phyloP scores from a whole-genome alignment of 2,797 vertebrate species.

The Helarctos malayanus region DNA sequence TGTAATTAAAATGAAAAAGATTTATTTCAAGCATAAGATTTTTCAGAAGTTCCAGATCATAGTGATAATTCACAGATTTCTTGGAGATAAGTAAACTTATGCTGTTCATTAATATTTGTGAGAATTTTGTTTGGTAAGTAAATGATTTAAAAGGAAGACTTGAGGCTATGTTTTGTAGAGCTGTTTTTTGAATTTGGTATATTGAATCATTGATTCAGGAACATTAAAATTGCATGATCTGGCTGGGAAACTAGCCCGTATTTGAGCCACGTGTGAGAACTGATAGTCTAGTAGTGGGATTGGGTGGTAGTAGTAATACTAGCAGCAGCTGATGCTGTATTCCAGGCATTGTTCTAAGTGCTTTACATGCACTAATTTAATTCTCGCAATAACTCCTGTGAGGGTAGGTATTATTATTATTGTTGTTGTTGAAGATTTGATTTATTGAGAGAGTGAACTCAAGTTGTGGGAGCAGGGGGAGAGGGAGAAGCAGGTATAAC shows the following conservation, averaged over 20 bases:
- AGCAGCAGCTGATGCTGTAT: background rate
- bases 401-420: background rate
- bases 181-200: conserved; percentile 35
- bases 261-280: conserved; percentile 28
- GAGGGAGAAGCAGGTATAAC: background rate
- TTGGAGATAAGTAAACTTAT: conserved; percentile 27
- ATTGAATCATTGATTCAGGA: conserved; percentile 36
- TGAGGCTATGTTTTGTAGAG: conserved; percentile 11
- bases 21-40: conserved; percentile 14
- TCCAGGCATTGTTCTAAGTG: background rate
- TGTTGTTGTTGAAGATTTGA: background rate
- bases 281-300: conserved; percentile 38
- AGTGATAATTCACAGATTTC: conserved; percentile 23
- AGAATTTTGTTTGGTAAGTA: background rate
- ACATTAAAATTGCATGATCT: conserved; percentile 26
- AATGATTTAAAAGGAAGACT: conserved; percentile 44
- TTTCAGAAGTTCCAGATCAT: conserved; percentile 24
- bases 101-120: background rate
- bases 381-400: background rate
- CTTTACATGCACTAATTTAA: conserved; percentile 31
- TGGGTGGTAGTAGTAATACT: background rate
- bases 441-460: background rate
- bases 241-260: background rate
- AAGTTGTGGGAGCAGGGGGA: background rate
- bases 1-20: background rate